Conservation (phyloP, 2,888 invertebrate species). For the Oeneis ivallda region DNA sequence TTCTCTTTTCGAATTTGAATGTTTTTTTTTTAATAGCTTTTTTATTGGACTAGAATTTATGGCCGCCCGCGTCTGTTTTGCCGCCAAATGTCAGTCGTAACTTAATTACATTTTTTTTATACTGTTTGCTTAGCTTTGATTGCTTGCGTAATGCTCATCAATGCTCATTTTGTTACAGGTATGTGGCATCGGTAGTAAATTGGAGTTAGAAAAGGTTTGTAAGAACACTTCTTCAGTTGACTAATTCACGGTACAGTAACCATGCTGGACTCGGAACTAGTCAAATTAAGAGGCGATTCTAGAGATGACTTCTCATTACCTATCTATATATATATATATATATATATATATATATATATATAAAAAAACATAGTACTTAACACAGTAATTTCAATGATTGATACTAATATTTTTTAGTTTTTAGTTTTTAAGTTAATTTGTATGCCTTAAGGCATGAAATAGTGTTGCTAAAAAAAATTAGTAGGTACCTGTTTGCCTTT, state of each 20-base stretch:
- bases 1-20: slow-evolving; percentile 70
- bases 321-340: too few species aligned
- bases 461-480: too few species aligned
- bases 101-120: slow-evolving; percentile 50
- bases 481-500: too few species aligned
- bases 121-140: slow-evolving; percentile 45
- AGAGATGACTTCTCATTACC: too few species aligned
- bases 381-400: too few species aligned
- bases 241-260: not conserved
- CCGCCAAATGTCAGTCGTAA: slow-evolving; percentile 65
- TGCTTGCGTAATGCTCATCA: slow-evolving; percentile 41
- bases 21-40: slow-evolving; percentile 77
- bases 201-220: slow-evolving; percentile 34
- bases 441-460: too few species aligned
- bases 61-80: slow-evolving; percentile 62
- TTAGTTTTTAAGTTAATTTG: too few species aligned
- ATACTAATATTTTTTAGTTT: too few species aligned
- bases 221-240: not conserved
- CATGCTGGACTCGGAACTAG: not conserved
- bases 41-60: slow-evolving; percentile 78
- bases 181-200: slow-evolving; percentile 37
- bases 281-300: too few species aligned
- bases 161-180: slow-evolving; percentile 53
- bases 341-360: too few species aligned
- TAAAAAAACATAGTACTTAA: too few species aligned